These are phyloP conservation scores for Megalonaias nervosa DNA, from an alignment of 1,140 invertebrate genomes.

Conservation along the genomic window DNA sequence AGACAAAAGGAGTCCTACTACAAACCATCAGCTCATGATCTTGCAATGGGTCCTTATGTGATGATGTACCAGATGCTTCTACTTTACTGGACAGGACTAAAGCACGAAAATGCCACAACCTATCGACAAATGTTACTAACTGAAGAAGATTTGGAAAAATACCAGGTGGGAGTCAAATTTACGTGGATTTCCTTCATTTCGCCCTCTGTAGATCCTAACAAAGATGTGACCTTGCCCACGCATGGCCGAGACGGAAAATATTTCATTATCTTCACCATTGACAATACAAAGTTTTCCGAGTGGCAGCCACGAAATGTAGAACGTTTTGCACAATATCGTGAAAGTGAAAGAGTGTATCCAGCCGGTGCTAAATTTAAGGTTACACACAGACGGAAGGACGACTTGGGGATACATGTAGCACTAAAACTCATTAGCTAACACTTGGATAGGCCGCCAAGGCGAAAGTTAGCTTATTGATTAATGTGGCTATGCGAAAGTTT, in stretches of 20 bases:
- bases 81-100: slow-evolving; percentile 1
- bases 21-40: slow-evolving; percentile 12
- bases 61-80: slow-evolving; percentile 7
- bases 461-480: no score
- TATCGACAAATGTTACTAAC: slow-evolving; percentile 15
- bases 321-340: no score
- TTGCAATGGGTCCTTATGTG: slow-evolving; percentile 13
- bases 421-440: no score
- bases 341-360: no score
- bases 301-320: no score
- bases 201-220: neutral
- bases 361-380: no score
- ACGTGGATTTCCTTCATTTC: slow-evolving; percentile 18
- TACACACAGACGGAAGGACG: no score
- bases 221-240: neutral
- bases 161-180: slow-evolving; percentile 13
- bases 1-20: slow-evolving; percentile 4
- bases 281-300: neutral
- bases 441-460: no score
- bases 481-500: no score
- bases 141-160: slow-evolving; percentile 12
- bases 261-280: slow-evolving; percentile 4
- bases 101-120: neutral
- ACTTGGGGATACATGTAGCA: no score
- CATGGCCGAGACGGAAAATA: neutral